Base-by-base conservation (phyloP, 2,888 invertebrate genomes). In the Idaea biselata region DNA sequence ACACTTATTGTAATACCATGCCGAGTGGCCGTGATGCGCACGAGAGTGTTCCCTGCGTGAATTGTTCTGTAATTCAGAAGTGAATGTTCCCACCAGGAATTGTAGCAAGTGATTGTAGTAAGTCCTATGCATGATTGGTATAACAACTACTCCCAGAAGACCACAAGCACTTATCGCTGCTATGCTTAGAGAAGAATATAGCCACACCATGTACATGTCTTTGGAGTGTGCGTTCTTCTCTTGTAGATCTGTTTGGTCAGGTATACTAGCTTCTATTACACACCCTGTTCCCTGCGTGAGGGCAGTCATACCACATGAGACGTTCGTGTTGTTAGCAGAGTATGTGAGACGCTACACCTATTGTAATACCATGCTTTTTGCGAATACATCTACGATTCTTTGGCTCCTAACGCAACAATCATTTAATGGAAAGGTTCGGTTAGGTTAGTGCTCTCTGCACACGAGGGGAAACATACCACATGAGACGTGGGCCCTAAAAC, bases 11-110 rank as follows among this genome's bases (percentile, higher is more conserved):
- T n/a, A n/a, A n/a, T n/a, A n/a, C n/a, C n/a, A n/a, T n/a, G n/a
- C n/a, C n/a, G n/a, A n/a, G n/a, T n/a, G n/a, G n/a, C n/a, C n/a
- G n/a, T n/a, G n/a, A n/a, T n/a, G n/a, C n/a, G n/a, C n/a, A n/a
- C n/a, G n/a, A n/a, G n/a, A n/a, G n/a, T n/a, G n/a, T n/a, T n/a
- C n/a, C n/a, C n/a, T n/a, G n/a, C n/a, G n/a, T n/a, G n/a, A n/a
- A n/a, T n/a, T n/a, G n/a, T n/a, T n/a, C n/a, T n/a, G n/a, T n/a
- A n/a, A n/a, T n/a, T n/a, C n/a, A n/a, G n/a, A n/a, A n/a, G n/a
- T n/a, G n/a, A n/a, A n/a, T n/a, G n/a, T n/a, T n/a, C n/a, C 98
- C 2, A 99, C 97, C 67, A 99, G 93, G 86, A 98, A 98, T 86
- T 98, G 98, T 61, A 98, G 93, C 44, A 98, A 88, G 72, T 97